Evolutionary conservation across 23 tunicate species (phyloP).

Genomic region (Clavelina lepadiformis): DNA sequence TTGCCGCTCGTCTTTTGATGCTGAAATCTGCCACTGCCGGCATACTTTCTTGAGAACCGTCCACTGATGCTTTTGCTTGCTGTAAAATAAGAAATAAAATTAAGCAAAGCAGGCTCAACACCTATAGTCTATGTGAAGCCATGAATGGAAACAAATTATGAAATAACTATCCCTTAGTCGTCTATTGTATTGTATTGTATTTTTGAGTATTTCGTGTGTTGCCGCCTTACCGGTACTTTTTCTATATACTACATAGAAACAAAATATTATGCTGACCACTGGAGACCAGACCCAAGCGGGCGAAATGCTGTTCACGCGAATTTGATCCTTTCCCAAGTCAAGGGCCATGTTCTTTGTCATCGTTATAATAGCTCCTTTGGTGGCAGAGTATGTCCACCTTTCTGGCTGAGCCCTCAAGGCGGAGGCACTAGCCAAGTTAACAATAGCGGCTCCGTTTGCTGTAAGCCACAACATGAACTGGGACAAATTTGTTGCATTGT

Average conservation of each 20-base stretch:
- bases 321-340: conserved; percentile 49
- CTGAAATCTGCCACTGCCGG: conserved; percentile 19
- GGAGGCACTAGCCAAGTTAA: conserved; percentile 46
- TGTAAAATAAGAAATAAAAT: conserved; percentile 3
- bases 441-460: conserved; percentile 37
- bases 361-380: conserved; percentile 71
- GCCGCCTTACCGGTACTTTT: too few relatives aligned
- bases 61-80: conserved; percentile 69
- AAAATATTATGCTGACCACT: too few relatives aligned
- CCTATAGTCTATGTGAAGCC: too few relatives aligned
- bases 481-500: not conserved
- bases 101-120: too few relatives aligned
- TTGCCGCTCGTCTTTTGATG: conserved; percentile 25
- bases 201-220: too few relatives aligned
- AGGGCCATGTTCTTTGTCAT: conserved; percentile 73
- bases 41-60: conserved; percentile 39
- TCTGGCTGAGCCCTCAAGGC: conserved; percentile 46
- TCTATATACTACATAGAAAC: too few relatives aligned
- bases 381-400: conserved; percentile 93
- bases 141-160: too few relatives aligned
- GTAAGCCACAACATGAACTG: not conserved
- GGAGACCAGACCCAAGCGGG: conserved; percentile 81
- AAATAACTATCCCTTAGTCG: too few relatives aligned
- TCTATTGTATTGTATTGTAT: too few relatives aligned
- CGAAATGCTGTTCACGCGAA: conserved; percentile 63